These are phyloP conservation scores for Ephestia elutella DNA, from an alignment of 1,140 invertebrate genomes.

Conservation along the genomic window DNA sequence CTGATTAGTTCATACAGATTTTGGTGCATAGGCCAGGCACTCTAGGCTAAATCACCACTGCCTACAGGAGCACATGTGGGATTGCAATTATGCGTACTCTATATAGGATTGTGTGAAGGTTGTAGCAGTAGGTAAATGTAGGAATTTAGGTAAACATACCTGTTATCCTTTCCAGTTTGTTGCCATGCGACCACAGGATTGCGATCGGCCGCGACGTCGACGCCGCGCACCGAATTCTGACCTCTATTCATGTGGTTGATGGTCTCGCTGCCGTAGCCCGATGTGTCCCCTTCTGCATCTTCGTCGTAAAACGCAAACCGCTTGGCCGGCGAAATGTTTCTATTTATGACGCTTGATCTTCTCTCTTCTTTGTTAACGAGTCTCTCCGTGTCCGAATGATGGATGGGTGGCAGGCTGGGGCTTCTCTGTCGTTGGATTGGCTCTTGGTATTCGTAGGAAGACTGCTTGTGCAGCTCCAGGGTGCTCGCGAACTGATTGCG, in stretches of 20 bases:
- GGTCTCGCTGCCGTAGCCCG: conserved; percentile 82
- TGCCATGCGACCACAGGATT: conserved; percentile 54
- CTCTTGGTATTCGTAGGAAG: conserved; percentile 62
- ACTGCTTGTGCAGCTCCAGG: conserved; percentile 65
- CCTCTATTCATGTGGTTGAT: conserved; percentile 65
- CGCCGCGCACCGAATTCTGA: conserved; percentile 28
- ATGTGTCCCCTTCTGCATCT: conserved; percentile 80
- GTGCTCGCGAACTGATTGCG: conserved; percentile 69
- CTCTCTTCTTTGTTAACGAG: conserved; percentile 36
- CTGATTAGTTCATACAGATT: too few relatives aligned
- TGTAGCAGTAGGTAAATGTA: neutral
- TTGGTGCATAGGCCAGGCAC: too few relatives aligned
- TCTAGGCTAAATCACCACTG: too few relatives aligned
- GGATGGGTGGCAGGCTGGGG: conserved; percentile 77
- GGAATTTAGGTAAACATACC: conserved; percentile 20
- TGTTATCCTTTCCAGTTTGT: conserved; percentile 47
- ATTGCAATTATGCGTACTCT: too few relatives aligned
- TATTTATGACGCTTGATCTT: conserved; percentile 40
- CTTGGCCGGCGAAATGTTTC: conserved; percentile 60
- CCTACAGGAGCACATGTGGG: too few relatives aligned
- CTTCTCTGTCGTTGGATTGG: conserved; percentile 69
- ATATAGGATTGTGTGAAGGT: neutral
- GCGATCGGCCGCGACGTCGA: conserved; percentile 36
- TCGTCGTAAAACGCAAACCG: conserved; percentile 71
- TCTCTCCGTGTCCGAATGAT: conserved; percentile 57